Conservation (phyloP, 2,113 vertebrate species). For the Coreoperca whiteheadi region DNA sequence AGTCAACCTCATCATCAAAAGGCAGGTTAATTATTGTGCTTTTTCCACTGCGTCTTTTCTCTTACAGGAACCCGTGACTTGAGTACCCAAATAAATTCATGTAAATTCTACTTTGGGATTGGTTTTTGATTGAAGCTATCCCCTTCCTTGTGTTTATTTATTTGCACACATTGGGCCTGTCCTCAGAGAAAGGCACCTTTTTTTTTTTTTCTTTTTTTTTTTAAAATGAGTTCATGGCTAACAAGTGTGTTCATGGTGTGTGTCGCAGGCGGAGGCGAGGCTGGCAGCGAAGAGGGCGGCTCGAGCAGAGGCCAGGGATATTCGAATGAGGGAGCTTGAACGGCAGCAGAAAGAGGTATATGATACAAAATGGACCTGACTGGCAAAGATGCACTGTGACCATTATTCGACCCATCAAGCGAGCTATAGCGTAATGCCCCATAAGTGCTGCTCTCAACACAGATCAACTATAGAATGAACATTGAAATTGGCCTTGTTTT, state of each 20-base stretch:
- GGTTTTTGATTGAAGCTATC: background rate
- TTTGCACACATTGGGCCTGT: conserved; percentile 19
- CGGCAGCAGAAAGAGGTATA: conserved; percentile 97
- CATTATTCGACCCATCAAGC: background rate
- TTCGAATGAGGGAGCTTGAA: conserved; percentile 97
- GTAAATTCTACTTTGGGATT: conserved; percentile 12
- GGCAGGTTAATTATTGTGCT: background rate
- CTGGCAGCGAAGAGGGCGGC: conserved; percentile 96
- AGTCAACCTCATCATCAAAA: background rate
- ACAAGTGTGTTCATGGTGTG: conserved; percentile 67
- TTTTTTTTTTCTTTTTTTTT: no score
- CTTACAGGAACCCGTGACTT: background rate
- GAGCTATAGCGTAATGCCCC: background rate
- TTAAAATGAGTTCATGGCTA: conserved; percentile 43
- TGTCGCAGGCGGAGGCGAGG: conserved; percentile 93
- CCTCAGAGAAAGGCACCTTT: background rate
- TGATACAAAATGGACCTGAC: conserved; percentile 10
- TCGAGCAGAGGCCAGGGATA: conserved; percentile 96
- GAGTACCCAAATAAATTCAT: background rate
- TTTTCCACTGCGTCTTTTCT: background rate
- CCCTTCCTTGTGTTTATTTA: conserved; percentile 17
- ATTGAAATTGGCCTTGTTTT: background rate
- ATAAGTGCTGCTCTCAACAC: conserved; percentile 3
- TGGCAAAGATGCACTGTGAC: conserved; percentile 5
- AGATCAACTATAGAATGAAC: background rate